Percentiles rank a stretch among this genome's conserved stretches.
Evolutionary conservation across 2,888 invertebrate species (phyloP).

Genomic region (Melanostoma mellinum): DNA sequence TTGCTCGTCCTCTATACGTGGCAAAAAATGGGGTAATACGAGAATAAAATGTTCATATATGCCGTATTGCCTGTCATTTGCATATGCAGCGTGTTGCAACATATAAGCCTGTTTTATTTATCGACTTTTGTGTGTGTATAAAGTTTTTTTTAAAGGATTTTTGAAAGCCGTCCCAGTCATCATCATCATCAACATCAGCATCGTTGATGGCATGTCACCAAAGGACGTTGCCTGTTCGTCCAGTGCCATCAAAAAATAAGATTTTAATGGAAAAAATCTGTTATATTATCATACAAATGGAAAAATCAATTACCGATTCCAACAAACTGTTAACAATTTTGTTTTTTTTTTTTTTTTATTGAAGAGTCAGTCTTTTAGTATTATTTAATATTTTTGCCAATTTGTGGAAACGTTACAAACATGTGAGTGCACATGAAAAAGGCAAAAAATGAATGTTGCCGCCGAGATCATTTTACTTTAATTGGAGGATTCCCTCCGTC

Average conservation of each 20-base stretch:
- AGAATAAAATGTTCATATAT: constrained; percentile 39
- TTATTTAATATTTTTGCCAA: too few species aligned
- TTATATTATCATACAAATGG: constrained; percentile 11
- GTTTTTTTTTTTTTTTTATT: too few species aligned
- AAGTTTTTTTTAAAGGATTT: constrained; percentile 38
- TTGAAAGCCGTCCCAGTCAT: constrained; percentile 39
- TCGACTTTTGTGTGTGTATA: constrained; percentile 6
- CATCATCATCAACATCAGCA: constrained; percentile 22
- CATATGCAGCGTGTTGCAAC: constrained; percentile 49
- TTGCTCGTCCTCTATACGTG: constrained; percentile 21
- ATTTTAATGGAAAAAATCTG: constrained; percentile 48
- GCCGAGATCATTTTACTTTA: too few species aligned
- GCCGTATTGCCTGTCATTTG: constrained; percentile 35
- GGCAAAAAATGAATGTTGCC: too few species aligned
- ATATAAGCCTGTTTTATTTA: constrained; percentile 27
- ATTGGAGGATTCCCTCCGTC: too few species aligned
- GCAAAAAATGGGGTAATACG: constrained; percentile 33
- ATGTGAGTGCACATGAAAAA: too few species aligned
- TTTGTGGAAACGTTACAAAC: too few species aligned
- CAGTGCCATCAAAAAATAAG: constrained; percentile 24
- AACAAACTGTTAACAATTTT: too few species aligned
- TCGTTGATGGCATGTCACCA: neutral
- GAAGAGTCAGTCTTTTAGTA: too few species aligned
- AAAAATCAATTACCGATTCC: constrained; percentile 36
- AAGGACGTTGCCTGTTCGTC: neutral